Percentiles rank a stretch among this genome's conserved stretches.
phyloP scores from a whole-genome alignment of 1,140 invertebrate genomes.

The Drosophila yakuba region DNA sequence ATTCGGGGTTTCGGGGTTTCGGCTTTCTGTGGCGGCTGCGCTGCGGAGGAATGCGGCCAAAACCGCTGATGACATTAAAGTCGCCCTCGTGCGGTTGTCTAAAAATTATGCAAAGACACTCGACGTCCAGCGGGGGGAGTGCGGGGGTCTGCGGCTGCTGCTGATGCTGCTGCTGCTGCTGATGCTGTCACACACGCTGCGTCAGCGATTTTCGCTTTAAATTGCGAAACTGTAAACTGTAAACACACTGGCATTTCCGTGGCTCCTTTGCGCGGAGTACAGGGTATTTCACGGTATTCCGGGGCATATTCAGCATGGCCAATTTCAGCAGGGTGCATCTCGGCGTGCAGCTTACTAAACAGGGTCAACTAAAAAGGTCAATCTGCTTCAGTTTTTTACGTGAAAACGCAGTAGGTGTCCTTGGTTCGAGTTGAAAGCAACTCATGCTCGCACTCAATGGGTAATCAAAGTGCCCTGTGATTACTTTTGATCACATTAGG shows the following conservation, averaged over 20 bases:
- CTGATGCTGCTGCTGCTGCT: slow-evolving; percentile 24
- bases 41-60: slow-evolving; percentile 6
- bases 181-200: slow-evolving; percentile 50
- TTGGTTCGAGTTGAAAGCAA: no score
- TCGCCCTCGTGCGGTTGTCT: slow-evolving; percentile 54
- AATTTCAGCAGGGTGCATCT: no score
- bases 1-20: no score
- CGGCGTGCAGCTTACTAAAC: no score
- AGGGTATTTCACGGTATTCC: neutral
- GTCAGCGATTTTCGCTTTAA: slow-evolving; percentile 65
- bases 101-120: slow-evolving; percentile 72
- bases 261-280: neutral
- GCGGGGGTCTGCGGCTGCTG: slow-evolving; percentile 23
- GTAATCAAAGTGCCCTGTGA: no score
- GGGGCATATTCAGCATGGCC: neutral
- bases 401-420: no score
- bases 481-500: no score
- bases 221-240: slow-evolving; percentile 56
- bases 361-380: no score
- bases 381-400: no score
- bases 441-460: no score
- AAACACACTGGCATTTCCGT: slow-evolving; percentile 31
- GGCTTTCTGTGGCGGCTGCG: neutral
- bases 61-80: slow-evolving; percentile 66
- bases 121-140: neutral